A percentile compares a stretch with the other conserved stretches of the same genome.
These are phyloP conservation scores for Limanda limanda DNA, from an alignment of 2,113 vertebrate genomes.

Conservation along the genomic window DNA sequence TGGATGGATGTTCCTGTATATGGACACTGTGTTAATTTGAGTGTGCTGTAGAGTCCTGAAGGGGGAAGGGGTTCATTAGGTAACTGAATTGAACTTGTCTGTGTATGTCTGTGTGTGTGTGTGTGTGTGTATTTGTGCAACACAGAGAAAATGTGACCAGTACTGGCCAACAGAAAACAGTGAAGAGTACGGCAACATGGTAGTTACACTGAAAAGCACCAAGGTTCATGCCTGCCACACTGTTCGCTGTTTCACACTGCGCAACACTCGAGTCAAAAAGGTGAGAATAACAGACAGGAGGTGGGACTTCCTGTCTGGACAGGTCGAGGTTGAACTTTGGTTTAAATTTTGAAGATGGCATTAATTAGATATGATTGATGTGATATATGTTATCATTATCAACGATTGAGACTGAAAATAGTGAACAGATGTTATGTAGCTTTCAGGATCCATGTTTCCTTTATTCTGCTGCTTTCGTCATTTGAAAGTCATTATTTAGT, in stretches of 20 bases:
- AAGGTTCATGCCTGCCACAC: constrained; percentile 93
- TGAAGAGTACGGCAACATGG: constrained; percentile 93
- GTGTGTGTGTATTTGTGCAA: not conserved
- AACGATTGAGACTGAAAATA: no score
- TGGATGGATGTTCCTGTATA: no score
- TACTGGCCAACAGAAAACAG: constrained; percentile 95
- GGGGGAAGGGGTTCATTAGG: no score
- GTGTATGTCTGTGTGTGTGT: not conserved
- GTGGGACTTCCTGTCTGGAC: not conserved
- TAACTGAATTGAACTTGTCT: no score
- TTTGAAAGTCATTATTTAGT: no score
- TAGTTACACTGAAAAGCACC: constrained; percentile 92
- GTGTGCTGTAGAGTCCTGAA: no score
- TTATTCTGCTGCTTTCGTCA: no score
- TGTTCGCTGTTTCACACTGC: constrained; percentile 88
- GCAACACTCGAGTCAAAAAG: constrained; percentile 93
- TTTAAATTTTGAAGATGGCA: not conserved
- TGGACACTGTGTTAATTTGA: no score
- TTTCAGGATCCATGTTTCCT: no score
- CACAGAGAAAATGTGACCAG: constrained; percentile 95
- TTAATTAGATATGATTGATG: no score
- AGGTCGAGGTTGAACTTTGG: not conserved
- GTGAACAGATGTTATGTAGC: no score
- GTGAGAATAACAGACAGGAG: constrained; percentile 62
- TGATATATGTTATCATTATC: no score